A percentile compares a stretch with the other conserved stretches of the same genome.
These are phyloP conservation scores for Neoseiulus cucumeris DNA, from an alignment of 1,140 invertebrate species.

Conservation along the genomic window DNA sequence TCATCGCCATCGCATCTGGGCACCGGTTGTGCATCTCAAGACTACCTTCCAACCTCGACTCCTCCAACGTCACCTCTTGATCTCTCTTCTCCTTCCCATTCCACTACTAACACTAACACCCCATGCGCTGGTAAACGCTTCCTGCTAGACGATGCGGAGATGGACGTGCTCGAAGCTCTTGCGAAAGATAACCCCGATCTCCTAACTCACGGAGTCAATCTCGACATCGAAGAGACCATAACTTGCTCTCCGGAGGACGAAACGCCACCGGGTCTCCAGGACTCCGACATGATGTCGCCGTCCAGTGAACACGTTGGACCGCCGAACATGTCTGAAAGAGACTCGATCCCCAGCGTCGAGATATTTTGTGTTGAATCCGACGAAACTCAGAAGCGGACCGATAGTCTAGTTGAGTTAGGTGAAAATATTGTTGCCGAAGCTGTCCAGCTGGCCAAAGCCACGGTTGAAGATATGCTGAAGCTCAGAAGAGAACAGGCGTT, in stretches of 20 bases:
- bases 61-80: slow-evolving; percentile 6
- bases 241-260: slow-evolving; percentile 5
- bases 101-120: not conserved
- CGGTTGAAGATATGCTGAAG: not conserved
- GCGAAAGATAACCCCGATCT: slow-evolving; percentile 5
- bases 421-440: slow-evolving; percentile 5
- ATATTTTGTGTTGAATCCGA: not conserved
- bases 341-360: not conserved
- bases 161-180: not conserved
- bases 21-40: slow-evolving; percentile 2
- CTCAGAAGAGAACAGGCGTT: not conserved
- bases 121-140: slow-evolving; percentile 2
- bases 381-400: not conserved
- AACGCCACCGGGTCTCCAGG: not conserved
- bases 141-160: slow-evolving; percentile 7
- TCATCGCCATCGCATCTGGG: slow-evolving; percentile 1
- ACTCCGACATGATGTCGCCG: slow-evolving; percentile 9
- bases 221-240: slow-evolving; percentile 7
- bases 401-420: not conserved
- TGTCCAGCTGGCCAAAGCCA: slow-evolving; percentile 1
- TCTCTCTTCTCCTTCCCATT: not conserved
- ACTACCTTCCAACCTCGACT: slow-evolving; percentile 8
- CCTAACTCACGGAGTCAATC: not conserved
- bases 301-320: not conserved
- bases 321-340: not conserved